Evolutionary conservation across 2,797 vertebrate genomes (phyloP), one percentile per base, ranked within the genome.

Genomic region (Cynodonichthys magdalenae): DNA sequence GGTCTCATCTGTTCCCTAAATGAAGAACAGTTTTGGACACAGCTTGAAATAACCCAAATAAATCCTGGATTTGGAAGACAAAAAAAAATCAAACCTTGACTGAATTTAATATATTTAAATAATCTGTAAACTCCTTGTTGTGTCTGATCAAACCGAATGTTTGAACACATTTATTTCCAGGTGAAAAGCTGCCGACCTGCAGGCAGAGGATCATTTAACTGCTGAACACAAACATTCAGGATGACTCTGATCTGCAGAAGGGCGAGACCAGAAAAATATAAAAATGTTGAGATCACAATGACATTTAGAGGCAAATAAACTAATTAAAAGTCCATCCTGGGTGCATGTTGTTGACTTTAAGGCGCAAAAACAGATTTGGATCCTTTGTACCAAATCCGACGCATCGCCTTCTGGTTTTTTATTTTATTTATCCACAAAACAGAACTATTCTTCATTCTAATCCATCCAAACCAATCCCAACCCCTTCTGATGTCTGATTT

Each of bases 321-420:
- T 3, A 42, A 42, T 15, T 11, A 0, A 36, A 36, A 36, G 29
- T 31, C 29, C 8, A 36, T 36, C 34, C 34, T 3, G 34, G 34
- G 7, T 31, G 3, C 31, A 31, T 31, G 31, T 36, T 12, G 34
- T 10, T 9, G 3, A 10, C 11, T 47, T 47, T 20, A 18, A 47
- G 17, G 3, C 10, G 46, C 10, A 11, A 19, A 3, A 47, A 12
- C n/a, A 11, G 19, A 3, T 63, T 39, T 53, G 64, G 49, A 34
- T 64, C 48, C 44, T 77, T 71, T 81, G 69, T 72, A 49, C 34
- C 36, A 50, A 28, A 41, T 6, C 36, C 27, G 53, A 63, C 20
- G 18, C n/a, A 28, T 68, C 42, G 45, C n/a, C 28, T 28, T 18
- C 6, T 12, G n/a, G 15, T 27, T n/a, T 63, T 51, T 58, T 70